Percentiles rank a stretch among this genome's conserved stretches.
phyloP scores from a whole-genome alignment of 2,888 invertebrate genomes.

The Calameuta pallipes region DNA sequence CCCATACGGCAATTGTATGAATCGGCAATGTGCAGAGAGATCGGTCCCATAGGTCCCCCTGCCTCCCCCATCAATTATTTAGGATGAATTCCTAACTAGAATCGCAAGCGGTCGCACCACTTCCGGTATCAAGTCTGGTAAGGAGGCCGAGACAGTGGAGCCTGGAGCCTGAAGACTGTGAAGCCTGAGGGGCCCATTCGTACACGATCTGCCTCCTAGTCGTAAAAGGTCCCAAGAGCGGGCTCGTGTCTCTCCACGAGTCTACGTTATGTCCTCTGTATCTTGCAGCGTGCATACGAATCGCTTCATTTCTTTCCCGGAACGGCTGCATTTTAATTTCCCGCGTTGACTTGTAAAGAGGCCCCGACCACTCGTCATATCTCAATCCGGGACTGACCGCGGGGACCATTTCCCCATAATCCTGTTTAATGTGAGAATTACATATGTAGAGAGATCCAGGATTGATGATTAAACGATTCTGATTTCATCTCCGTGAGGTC shows the following conservation, averaged over 20 bases:
- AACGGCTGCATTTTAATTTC: constrained; percentile 15
- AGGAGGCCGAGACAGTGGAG: not conserved
- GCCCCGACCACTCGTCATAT: constrained; percentile 17
- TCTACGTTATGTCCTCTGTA: constrained; percentile 13
- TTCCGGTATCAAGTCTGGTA: not conserved
- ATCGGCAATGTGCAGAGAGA: not conserved
- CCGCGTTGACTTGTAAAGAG: constrained; percentile 7
- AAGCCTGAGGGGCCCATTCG: not conserved
- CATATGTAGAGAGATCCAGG: not conserved
- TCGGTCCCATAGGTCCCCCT: not conserved
- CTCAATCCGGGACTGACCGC: constrained; percentile 1
- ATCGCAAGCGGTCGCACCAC: not conserved
- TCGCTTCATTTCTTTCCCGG: constrained; percentile 49
- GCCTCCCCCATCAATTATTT: not conserved
- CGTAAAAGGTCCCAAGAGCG: constrained; percentile 13
- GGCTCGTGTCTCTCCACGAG: constrained; percentile 11
- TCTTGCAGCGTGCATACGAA: constrained; percentile 48
- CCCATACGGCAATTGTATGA: not conserved
- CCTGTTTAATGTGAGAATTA: not conserved
- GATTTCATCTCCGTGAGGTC: not conserved
- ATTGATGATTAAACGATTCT: not conserved
- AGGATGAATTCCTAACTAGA: not conserved
- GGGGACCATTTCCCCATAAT: not conserved
- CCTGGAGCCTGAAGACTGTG: not conserved
- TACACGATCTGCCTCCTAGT: constrained; percentile 7